phyloP scores from a whole-genome alignment of 2,113 vertebrate genomes.

The Daboia siamensis region DNA sequence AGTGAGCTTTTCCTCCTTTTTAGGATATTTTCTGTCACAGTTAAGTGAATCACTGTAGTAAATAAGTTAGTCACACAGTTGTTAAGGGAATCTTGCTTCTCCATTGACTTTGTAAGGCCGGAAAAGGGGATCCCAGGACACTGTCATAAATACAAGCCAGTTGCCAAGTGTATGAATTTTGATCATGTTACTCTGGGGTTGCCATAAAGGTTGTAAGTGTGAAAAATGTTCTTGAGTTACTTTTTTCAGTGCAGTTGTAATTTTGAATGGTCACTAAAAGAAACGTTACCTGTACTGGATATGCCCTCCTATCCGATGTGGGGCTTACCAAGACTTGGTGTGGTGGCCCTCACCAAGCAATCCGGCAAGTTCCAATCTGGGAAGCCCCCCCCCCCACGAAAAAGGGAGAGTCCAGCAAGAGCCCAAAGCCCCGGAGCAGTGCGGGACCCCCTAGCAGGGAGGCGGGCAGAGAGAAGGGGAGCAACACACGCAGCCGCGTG shows the following conservation, averaged over 20 bases:
- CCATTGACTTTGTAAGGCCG: background rate
- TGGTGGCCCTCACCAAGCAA: background rate
- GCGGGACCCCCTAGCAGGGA: background rate
- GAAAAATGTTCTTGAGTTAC: background rate
- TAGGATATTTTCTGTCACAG: background rate
- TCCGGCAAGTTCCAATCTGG: background rate
- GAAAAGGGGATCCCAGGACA: background rate
- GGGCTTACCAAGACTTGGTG: background rate
- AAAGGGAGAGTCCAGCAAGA: background rate
- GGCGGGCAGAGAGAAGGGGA: background rate
- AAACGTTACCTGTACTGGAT: background rate
- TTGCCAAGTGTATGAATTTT: background rate
- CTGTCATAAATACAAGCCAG: background rate
- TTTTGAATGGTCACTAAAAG: background rate
- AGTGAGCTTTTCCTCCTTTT: background rate
- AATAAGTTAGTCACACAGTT: background rate
- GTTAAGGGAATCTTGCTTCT: background rate
- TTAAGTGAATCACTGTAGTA: background rate
- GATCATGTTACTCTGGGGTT: background rate
- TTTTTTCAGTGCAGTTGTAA: background rate
- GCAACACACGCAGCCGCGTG: background rate
- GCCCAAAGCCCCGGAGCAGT: background rate
- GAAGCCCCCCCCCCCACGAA: background rate
- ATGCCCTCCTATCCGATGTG: background rate
- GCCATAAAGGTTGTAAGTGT: background rate